Evolutionary conservation across 1,140 invertebrate species (phyloP), one percentile per base, ranked within the genome.

Genomic region (Zeugodacus cucurbitae): DNA sequence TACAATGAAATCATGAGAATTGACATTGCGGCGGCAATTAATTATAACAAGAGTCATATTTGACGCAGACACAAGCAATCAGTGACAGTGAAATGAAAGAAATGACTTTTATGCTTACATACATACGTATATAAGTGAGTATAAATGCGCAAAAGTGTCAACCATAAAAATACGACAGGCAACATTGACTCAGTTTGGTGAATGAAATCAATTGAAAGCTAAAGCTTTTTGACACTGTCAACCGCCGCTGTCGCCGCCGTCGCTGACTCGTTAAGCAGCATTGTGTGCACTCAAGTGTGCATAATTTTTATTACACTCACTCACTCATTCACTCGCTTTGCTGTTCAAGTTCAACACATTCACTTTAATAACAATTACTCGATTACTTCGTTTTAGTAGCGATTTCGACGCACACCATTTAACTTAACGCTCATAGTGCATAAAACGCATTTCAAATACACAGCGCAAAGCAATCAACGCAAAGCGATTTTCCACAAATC

Each of bases 1-100:
- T 8, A 7, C 6, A 26, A 54, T 20, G 64, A 70, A 34, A 14
- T 4, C 14, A 70, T 11, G 3, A 10, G 26, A 70, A 34, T 70
- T 32, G 29, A 4, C 2, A 70, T 70, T 82, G 37, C 41, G 44
- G 8, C 74, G 2, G 74, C 74, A 82, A 82, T 82, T 48, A 82
- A 82, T 82, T 82, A 82, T 82, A 82, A 48, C 11, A 82, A 48
- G 74, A 82, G 74, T 82, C 29, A 82, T 82, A 82, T 82, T 48
- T 82, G 74, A 11, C 22, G 74, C 74, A 82, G 74, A 29, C 74
- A 82, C 10, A 54, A 82, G 41, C 41, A 82, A 82, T 82, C 74
- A 48, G 74, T 48, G 74, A 26, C 74, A 82, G 41, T 48, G 74
- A 82, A 82, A 48, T 44, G 34, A 82, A 82, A 82, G 48, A 10